phyloP scores from a whole-genome alignment of 2,797 vertebrate genomes.

The Fistularia commersonii region DNA sequence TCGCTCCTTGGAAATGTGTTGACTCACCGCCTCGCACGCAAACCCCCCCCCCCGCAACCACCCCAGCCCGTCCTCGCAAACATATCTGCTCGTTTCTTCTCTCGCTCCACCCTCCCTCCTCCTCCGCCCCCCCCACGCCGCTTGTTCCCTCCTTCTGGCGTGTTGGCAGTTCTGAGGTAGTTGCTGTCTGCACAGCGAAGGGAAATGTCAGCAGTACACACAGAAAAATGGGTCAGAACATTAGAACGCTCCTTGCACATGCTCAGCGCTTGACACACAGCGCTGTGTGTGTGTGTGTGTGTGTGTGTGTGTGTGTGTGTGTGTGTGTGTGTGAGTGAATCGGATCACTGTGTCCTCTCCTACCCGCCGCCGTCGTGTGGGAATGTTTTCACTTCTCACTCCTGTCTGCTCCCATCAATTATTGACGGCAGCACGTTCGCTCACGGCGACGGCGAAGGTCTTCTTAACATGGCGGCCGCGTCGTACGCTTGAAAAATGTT shows the following conservation, averaged over 20 bases:
- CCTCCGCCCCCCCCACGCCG: neutral
- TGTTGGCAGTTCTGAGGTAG: conserved; percentile 68
- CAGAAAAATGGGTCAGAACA: conserved; percentile 71
- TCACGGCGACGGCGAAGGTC: conserved; percentile 31
- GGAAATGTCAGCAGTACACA: conserved; percentile 66
- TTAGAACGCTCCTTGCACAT: conserved; percentile 58
- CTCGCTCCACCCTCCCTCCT: conserved; percentile 22
- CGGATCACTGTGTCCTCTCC: conserved; percentile 56
- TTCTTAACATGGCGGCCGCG: neutral
- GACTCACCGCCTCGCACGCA: conserved; percentile 61
- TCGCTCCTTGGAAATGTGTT: conserved; percentile 69
- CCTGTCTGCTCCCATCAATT: conserved; percentile 71
- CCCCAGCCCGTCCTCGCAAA: conserved; percentile 22
- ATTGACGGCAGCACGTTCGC: conserved; percentile 65
- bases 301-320: conserved; percentile 18
- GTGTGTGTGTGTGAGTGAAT: conserved; percentile 45
- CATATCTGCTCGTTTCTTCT: conserved; percentile 46
- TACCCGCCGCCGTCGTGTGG: conserved; percentile 47
- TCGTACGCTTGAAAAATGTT: no score
- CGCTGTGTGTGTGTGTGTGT: conserved; percentile 33
- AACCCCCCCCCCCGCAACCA: conserved; percentile 7
- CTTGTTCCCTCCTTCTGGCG: conserved; percentile 58
- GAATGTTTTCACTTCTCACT: conserved; percentile 68
- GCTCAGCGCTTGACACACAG: conserved; percentile 55
- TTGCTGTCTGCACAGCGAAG: conserved; percentile 70